Base-by-base conservation (phyloP, 92 coral and sea anemone genomes). In the Paramuricea clavata region DNA sequence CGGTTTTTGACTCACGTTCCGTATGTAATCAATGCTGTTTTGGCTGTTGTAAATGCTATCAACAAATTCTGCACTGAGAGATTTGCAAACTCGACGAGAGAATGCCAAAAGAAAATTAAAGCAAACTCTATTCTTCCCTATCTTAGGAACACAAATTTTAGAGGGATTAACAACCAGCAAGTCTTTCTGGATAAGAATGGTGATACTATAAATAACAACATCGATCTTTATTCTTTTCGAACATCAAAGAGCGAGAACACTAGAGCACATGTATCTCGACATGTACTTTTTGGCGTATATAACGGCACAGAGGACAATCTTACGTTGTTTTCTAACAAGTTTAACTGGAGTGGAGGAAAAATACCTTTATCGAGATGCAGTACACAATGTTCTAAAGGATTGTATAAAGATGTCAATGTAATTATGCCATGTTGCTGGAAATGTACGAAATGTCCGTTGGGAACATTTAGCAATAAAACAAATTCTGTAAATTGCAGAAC, bases 381-480 rank as follows among this genome's bases (percentile, higher is more conserved):
- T 81, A 44, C 57, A 21, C 78, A 57, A 4, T 95, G 98, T 62
- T 90, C 74, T 4, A 84, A 90, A 15, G 98, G 98, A n/a, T 81
- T 82, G 10, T 78, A 61, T 49, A 88, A 81, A 56, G 85, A 81
- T 22, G 78, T 90, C 31, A 54, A 83, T 17, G 69, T 82, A 21
- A 84, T 90, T 39, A 57, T 78, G 8, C 44, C 81, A 33, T 95
- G 98, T 64, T 95, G 98, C 69, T 95, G 97, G 96, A 42, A 81
- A 22, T 95, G 98, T 78, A 77, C 69, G 39, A 32, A 35, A 33
- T 95, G 98, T 41, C 87, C 92, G 2, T 26, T 23, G 8, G 91
- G 89, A 0, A 83, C 89, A 61, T 16, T 91, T 5, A 91, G 91
- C 73, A 87, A 95, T 49, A 52, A 74, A 11, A 69, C 94, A 26